A percentile compares a stretch with the other conserved stretches of the same genome.
phyloP scores from a whole-genome alignment of 2,888 invertebrate species.

The Sialis lutaria region DNA sequence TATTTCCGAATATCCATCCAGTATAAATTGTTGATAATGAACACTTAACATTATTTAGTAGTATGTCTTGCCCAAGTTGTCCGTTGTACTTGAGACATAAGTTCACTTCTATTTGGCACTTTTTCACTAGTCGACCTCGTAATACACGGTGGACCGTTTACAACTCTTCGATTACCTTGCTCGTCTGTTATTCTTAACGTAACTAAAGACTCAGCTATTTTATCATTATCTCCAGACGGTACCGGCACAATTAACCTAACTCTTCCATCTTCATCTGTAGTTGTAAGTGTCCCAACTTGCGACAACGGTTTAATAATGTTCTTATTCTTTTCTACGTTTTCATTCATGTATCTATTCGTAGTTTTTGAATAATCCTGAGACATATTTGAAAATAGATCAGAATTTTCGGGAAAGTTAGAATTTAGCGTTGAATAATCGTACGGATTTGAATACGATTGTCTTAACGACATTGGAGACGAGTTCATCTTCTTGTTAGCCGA shows the following conservation, averaged over 20 bases:
- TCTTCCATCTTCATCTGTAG: constrained; percentile 40
- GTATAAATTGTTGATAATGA: no score
- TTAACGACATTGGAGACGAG: constrained; percentile 17
- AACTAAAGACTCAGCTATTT: constrained; percentile 23
- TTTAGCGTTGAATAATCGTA: neutral
- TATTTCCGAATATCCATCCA: no score
- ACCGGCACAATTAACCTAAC: constrained; percentile 44
- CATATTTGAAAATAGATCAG: neutral
- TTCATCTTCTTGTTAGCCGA: constrained; percentile 17
- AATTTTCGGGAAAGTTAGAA: neutral
- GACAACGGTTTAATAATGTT: constrained; percentile 51
- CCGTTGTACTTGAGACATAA: constrained; percentile 67
- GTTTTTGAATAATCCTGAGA: neutral
- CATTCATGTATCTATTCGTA: neutral
- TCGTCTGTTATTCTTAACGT: constrained; percentile 38
- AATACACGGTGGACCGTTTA: constrained; percentile 44
- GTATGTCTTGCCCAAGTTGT: constrained; percentile 78
- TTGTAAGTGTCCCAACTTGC: constrained; percentile 41
- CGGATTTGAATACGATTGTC: constrained; percentile 17
- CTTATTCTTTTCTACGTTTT: constrained; percentile 1
- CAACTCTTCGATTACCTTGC: constrained; percentile 24
- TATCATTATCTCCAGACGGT: constrained; percentile 22
- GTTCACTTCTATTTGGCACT: constrained; percentile 68
- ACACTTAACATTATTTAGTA: constrained; percentile 41
- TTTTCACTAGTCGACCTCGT: constrained; percentile 72